Evolutionary conservation across 2,113 vertebrate species (phyloP).

Genomic region (Calypte anna): DNA sequence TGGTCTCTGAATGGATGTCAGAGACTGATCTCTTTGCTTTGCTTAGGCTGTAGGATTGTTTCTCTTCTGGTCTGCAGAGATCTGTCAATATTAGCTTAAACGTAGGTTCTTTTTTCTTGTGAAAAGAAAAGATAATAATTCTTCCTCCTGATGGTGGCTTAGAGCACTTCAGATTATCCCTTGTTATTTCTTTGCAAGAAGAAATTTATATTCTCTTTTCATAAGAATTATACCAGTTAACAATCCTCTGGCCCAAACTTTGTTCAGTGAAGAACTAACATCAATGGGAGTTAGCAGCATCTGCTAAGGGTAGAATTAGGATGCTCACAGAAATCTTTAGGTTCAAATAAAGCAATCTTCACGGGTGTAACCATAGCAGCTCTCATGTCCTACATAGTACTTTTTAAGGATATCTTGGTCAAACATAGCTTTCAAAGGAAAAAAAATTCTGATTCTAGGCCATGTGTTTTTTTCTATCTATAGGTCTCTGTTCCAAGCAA

Average conservation of each 20-base stretch:
- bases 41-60: constrained; percentile 62
- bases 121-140: constrained; percentile 70
- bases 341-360: constrained; percentile 53
- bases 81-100: constrained; percentile 71
- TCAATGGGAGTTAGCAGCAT: constrained; percentile 64
- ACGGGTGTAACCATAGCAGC: constrained; percentile 29
- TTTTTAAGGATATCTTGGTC: constrained; percentile 53
- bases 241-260: constrained; percentile 52
- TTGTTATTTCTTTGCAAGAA: constrained; percentile 68
- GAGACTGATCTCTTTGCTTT: constrained; percentile 66
- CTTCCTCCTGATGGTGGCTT: constrained; percentile 59
- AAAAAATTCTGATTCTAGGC: not conserved
- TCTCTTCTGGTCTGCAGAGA: constrained; percentile 62
- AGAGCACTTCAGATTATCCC: constrained; percentile 70
- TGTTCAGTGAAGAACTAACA: constrained; percentile 37
- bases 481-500: not conserved
- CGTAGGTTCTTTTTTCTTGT: constrained; percentile 43
- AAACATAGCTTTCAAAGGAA: constrained; percentile 45
- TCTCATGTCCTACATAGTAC: constrained; percentile 57
- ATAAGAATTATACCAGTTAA: constrained; percentile 64
- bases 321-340: constrained; percentile 58
- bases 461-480: not conserved
- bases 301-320: constrained; percentile 39
- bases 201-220: constrained; percentile 66
- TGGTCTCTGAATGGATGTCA: constrained; percentile 41